Conservation (phyloP, 1,140 invertebrate genomes). For the Bombyx mori region DNA sequence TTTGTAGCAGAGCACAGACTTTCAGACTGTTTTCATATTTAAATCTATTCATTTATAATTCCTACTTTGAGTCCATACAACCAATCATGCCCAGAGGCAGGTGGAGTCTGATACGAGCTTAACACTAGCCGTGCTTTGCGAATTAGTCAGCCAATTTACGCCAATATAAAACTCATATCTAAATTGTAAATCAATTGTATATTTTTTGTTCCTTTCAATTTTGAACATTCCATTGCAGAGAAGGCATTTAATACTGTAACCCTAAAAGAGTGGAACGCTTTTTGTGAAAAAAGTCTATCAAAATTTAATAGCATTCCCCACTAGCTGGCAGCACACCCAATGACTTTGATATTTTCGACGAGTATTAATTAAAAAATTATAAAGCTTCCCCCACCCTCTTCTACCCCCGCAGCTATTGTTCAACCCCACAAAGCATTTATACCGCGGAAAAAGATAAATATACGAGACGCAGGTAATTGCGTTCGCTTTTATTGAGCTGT, state of each 20-base stretch:
- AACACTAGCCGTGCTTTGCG: too few relatives aligned
- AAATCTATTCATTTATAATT: too few relatives aligned
- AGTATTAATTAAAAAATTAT: slow-evolving; percentile 69
- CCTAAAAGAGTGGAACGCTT: slow-evolving; percentile 19
- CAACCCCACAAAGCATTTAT: slow-evolving; percentile 55
- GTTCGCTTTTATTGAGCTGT: slow-evolving; percentile 55
- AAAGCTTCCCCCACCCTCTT: slow-evolving; percentile 36
- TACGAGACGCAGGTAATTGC: slow-evolving; percentile 60
- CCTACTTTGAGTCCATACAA: too few relatives aligned
- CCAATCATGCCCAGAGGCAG: too few relatives aligned
- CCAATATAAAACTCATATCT: too few relatives aligned
- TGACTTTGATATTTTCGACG: slow-evolving; percentile 66
- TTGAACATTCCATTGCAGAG: too few relatives aligned
- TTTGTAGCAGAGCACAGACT: too few relatives aligned
- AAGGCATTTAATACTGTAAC: background rate
- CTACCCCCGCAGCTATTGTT: slow-evolving; percentile 50
- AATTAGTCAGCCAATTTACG: too few relatives aligned
- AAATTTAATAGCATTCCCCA: slow-evolving; percentile 52
- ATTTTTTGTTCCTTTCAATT: too few relatives aligned
- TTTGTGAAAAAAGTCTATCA: slow-evolving; percentile 46
- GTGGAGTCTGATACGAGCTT: too few relatives aligned
- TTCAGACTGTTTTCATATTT: too few relatives aligned
- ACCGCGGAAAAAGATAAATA: slow-evolving; percentile 64
- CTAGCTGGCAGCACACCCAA: slow-evolving; percentile 42
- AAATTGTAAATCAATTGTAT: too few relatives aligned